These are phyloP conservation scores for Germaria angustata DNA, from an alignment of 2,888 invertebrate genomes.

Conservation along the genomic window DNA sequence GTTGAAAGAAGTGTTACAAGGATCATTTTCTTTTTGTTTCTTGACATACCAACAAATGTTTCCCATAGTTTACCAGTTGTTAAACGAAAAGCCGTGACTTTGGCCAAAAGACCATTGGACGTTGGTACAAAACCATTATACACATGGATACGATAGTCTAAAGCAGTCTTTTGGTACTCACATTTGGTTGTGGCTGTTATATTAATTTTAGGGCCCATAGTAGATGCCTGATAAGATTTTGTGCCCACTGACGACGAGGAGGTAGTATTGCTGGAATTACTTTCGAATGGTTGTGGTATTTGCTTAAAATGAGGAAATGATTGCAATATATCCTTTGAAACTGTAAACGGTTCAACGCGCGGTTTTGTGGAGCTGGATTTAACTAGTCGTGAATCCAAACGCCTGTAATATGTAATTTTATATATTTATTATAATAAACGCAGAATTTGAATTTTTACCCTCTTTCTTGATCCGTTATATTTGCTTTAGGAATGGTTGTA, in stretches of 20 bases:
- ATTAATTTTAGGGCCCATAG: slow-evolving; percentile 71
- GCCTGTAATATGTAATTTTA: slow-evolving; percentile 66
- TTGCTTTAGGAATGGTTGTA: slow-evolving; percentile 64
- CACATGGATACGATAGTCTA: slow-evolving; percentile 81
- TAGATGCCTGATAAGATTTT: slow-evolving; percentile 69
- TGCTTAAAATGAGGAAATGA: slow-evolving; percentile 58
- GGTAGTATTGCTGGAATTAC: slow-evolving; percentile 64
- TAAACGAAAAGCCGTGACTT: slow-evolving; percentile 82
- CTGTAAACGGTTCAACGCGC: slow-evolving; percentile 52
- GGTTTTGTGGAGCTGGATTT: slow-evolving; percentile 69
- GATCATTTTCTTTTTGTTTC: background rate
- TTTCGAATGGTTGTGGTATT: slow-evolving; percentile 65
- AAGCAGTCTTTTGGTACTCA: slow-evolving; percentile 78
- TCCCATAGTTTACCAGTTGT: slow-evolving; percentile 86
- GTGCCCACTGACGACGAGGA: slow-evolving; percentile 9
- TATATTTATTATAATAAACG: background rate
- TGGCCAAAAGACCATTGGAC: slow-evolving; percentile 82
- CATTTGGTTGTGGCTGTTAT: slow-evolving; percentile 73
- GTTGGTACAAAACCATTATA: slow-evolving; percentile 81
- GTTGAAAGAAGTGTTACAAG: background rate
- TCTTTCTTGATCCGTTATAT: slow-evolving; percentile 72
- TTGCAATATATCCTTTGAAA: slow-evolving; percentile 44
- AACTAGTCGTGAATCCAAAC: slow-evolving; percentile 74
- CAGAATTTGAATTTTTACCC: slow-evolving; percentile 65
- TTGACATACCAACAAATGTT: slow-evolving; percentile 83